Percentiles rank a stretch among this genome's conserved stretches.
phyloP scores from a whole-genome alignment of 37 sponge, comb jelly and placozoan genomes.

The Oscarella lobularis region DNA sequence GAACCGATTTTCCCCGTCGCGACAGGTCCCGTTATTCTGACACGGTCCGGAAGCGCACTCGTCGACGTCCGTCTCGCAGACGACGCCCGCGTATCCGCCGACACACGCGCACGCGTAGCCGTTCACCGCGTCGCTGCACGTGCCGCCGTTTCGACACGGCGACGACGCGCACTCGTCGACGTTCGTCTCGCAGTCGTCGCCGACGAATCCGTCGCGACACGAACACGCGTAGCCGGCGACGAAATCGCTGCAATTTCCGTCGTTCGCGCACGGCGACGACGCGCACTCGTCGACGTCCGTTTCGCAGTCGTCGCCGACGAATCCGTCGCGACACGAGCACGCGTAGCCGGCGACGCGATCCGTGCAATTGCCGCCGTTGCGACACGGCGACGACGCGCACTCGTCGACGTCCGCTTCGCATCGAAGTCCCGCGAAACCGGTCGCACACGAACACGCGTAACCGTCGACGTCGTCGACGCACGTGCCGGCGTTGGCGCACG shows the following conservation, averaged over 20 bases:
- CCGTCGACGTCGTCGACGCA: not conserved
- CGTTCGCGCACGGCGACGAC: not conserved
- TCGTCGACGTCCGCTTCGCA: conserved; percentile 4
- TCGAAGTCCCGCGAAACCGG: not conserved
- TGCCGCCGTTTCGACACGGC: not conserved
- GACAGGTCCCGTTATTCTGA: conserved; percentile 6
- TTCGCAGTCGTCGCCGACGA: not conserved
- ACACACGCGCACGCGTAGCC: conserved; percentile 4
- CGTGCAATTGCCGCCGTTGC: conserved; percentile 1
- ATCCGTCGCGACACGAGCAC: not conserved
- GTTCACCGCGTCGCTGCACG: conserved; percentile 1
- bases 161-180: conserved; percentile 11
- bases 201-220: not conserved
- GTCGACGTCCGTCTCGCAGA: conserved; percentile 7
- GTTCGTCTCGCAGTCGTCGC: not conserved
- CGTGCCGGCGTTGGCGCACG: not conserved
- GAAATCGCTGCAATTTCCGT: not conserved
- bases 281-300: not conserved
- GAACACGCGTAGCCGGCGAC: not conserved
- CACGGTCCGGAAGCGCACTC: conserved; percentile 6
- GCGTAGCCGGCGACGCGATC: no score
- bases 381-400: conserved; percentile 3
- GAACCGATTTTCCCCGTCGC: not conserved
- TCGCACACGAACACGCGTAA: not conserved
- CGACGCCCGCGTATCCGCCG: conserved; percentile 2